Conservation (phyloP, 2,888 invertebrate genomes). For the Coelinius sp. region DNA sequence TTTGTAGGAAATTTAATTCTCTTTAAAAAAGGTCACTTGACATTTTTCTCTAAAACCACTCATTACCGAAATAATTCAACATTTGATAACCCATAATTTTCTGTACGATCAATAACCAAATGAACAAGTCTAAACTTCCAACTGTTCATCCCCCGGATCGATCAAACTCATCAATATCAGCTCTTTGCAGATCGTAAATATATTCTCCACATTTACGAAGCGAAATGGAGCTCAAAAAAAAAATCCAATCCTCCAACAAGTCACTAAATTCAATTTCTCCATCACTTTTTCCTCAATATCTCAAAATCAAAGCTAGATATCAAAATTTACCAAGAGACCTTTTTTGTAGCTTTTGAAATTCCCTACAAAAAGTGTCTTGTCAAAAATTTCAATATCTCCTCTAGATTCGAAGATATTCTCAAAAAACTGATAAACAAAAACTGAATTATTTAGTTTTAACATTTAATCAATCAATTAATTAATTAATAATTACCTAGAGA, state of each 20-base stretch:
- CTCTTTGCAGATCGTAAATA: conserved; percentile 66
- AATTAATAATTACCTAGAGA: conserved; percentile 60
- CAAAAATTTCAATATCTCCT: no score
- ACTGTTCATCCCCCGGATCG: conserved; percentile 45
- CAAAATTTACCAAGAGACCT: no score
- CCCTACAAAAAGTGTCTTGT: no score
- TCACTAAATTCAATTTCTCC: background rate
- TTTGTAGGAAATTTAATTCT: background rate
- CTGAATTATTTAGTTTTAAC: no score
- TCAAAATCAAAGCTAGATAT: no score
- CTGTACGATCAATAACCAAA: conserved; percentile 64
- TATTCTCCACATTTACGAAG: conserved; percentile 58
- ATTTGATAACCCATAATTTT: background rate
- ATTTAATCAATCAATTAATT: no score
- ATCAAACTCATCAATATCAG: conserved; percentile 57
- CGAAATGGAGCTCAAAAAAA: conserved; percentile 62
- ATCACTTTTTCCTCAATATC: no score
- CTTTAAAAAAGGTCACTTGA: background rate
- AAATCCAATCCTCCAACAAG: background rate
- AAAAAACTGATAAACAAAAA: no score
- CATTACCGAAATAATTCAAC: background rate
- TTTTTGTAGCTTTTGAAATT: no score
- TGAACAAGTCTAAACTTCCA: conserved; percentile 54
- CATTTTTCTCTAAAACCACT: conserved; percentile 21
- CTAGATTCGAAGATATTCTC: no score